Evolutionary conservation across 1,140 invertebrate species (phyloP), one percentile per base, ranked within the genome.

Genomic region (Helicorthomorpha holstii): DNA sequence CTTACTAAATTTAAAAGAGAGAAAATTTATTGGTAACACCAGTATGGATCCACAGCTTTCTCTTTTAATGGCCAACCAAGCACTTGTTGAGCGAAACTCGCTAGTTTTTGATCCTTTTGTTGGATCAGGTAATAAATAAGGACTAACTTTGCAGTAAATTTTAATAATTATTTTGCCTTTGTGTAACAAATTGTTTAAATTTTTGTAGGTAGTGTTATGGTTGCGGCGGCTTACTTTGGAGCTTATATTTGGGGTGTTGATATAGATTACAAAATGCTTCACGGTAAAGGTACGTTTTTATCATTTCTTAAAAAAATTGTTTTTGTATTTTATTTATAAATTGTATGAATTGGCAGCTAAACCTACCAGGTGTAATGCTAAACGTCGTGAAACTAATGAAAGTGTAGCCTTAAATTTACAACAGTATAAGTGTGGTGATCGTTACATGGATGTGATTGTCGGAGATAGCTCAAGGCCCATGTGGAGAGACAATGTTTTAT

Each of bases 1-100:
- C 55, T 74, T 80, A 52, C 76, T 89, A 46, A 89, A 87, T 1
- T 63, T 95, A 24, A 93, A 93, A 69, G 82, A 77, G 26, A 74
- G 92, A 22, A 87, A 87, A 70, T 97, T 94, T 65, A 95, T 97
- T 63, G 91, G 90, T 3, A 97, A 95, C 63, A 98, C 93, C 0
- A 90, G 84, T 60, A 97, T 98, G 93, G 92, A 97, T 68, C 81
- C 92, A 0, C 83, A 88, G 57, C 70, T 97, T 1, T 83, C 90
- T 2, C 66, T 97, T 21, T 69, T 97, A 24, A 95, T 96, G 90
- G 83, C 87, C 0, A 98, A 97, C 71, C 82, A 95, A 66, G 90
- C 83, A 1, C 69, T 80, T 68, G 77, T 94, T 21, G 69, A 70
- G 48, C 57, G 69, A 1, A 80, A 81, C 3, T 79, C 85, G 64